phyloP scores from a whole-genome alignment of 2,797 vertebrate species.

The Microtus agrestis region DNA sequence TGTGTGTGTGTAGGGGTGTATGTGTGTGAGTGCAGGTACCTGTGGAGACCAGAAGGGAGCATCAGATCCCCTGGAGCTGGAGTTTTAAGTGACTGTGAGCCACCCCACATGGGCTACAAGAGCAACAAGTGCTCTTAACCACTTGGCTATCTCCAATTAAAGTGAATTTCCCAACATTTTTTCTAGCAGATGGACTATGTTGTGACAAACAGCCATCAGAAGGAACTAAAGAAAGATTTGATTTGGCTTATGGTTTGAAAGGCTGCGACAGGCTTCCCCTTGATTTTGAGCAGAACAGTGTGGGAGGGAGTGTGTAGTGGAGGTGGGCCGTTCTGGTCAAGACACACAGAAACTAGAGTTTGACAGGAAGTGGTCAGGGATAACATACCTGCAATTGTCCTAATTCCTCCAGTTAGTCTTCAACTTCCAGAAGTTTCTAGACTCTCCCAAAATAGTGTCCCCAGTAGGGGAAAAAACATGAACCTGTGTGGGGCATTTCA shows the following conservation, averaged over 20 bases:
- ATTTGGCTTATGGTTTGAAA: not conserved
- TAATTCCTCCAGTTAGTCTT: not conserved
- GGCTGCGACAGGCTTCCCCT: not conserved
- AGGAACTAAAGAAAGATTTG: not conserved
- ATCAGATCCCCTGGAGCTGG: not conserved
- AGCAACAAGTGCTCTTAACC: not conserved
- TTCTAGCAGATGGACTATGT: not conserved
- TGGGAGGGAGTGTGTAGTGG: not conserved
- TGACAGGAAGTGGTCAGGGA: not conserved
- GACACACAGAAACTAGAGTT: not conserved
- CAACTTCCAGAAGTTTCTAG: not conserved
- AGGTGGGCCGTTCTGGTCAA: not conserved
- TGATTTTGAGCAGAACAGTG: not conserved
- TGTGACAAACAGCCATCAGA: not conserved
- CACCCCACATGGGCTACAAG: not conserved
- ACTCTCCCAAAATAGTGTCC: not conserved
- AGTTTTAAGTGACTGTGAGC: not conserved
- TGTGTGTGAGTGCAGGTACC: not conserved
- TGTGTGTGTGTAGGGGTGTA: not conserved
- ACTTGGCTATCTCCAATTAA: not conserved
- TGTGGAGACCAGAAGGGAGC: not conserved
- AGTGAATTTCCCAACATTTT: not conserved
- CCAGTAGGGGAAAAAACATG: not conserved
- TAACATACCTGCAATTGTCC: not conserved
- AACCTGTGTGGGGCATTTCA: not conserved